Base-by-base conservation (phyloP, 2,113 vertebrate species). In the Ardeotis arabs region DNA sequence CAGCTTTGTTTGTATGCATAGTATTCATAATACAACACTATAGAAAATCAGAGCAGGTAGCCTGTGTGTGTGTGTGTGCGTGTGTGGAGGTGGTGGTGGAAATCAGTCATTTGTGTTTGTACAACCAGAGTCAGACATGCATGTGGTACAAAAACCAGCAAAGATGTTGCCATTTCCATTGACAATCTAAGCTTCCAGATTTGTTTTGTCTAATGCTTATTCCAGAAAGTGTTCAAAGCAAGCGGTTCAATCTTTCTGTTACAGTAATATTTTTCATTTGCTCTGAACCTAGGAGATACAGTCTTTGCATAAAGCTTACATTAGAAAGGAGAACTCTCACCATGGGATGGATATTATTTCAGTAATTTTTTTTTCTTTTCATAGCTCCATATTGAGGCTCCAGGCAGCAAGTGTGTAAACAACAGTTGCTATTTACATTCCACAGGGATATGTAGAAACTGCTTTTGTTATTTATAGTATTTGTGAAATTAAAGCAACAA, bases 351-450 rank as follows among this genome's bases (percentile, higher is more conserved):
- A 37, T 91, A 49, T 84, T 64, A 81, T 69, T 44, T 44, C 41
- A 44, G 41, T 44, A 44, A 16, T 44, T 44, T 44, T 33, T 75
- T 78, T 84, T 93, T 74, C 37, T 62, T 92, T 80, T 63, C 12
- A 1, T 28, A 91, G 44, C 33, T 85, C 50, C n/a, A 9, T 25
- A 55, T 58, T 56, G 67, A 79, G 45, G 70, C 45, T 95, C 58
- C 63, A 83, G 66, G 70, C 69, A 87, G 39, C 37, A 84, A 84
- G 31, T 14, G 2, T 22, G 37, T 60, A 93, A 96, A 82, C 77
- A 96, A 76, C 84, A 82, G 58, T 94, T 93, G 81, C 78, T 93
- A 62, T 85, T 94, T 93, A 83, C 59, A 70, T 58, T 85, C 78
- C 82, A 55, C 25, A 0, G 6, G 63, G 90, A 94, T 21, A 91